These are phyloP conservation scores for Fopius arisanus DNA, from an alignment of 1,140 invertebrate genomes.

Conservation along the genomic window DNA sequence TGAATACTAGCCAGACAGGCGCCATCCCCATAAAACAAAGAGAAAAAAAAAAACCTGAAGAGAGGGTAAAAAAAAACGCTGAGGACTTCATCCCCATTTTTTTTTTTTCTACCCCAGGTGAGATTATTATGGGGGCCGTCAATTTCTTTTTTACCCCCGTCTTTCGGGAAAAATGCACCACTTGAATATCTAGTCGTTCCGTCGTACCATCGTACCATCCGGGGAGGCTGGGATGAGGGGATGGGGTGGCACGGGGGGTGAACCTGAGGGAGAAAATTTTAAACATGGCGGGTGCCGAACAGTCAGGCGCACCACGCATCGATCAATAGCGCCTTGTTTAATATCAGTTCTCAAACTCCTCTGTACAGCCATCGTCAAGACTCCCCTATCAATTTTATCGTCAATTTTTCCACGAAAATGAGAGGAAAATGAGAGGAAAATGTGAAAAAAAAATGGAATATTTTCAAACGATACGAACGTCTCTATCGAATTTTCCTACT, in stretches of 20 bases:
- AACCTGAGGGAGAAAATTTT: constrained; percentile 54
- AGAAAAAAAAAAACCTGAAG: background rate
- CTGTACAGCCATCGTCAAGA: constrained; percentile 49
- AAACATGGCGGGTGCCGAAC: constrained; percentile 60
- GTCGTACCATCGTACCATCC: background rate
- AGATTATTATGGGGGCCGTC: background rate
- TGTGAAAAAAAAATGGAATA: too few species aligned
- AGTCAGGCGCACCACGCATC: constrained; percentile 54
- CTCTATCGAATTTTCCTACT: constrained; percentile 5
- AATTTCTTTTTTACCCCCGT: background rate
- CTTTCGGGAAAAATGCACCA: background rate
- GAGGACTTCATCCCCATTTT: background rate
- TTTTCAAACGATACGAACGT: too few species aligned
- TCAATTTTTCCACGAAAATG: background rate
- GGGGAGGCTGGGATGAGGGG: background rate
- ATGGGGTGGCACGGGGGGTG: background rate
- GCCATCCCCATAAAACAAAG: background rate
- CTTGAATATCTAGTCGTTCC: background rate
- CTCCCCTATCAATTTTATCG: background rate
- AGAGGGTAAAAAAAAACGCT: background rate
- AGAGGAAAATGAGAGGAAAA: too few species aligned
- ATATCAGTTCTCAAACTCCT: constrained; percentile 62
- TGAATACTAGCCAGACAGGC: background rate
- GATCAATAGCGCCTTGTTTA: constrained; percentile 66
- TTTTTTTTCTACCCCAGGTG: background rate